Base-by-base conservation (phyloP, 1,140 invertebrate species). In the Globodera rostochiensis region DNA sequence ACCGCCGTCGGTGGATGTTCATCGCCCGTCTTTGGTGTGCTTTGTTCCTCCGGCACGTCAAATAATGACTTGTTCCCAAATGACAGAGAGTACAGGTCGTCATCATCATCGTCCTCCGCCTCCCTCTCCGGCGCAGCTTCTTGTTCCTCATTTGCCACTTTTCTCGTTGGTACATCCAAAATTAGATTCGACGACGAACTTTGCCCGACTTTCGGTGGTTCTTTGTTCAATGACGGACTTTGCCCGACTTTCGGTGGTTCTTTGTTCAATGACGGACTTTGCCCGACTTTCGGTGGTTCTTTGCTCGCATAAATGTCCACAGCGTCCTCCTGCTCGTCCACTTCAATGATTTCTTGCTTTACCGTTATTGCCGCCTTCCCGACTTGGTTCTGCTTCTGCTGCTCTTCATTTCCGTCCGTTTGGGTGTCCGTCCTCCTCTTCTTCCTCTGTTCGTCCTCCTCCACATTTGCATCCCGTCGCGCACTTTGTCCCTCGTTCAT, bases 371-470 rank as follows among this genome's bases (percentile, higher is more conserved):
- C 71, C 47, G 71, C 50, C 71, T 53, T 19, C 5, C 3, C 70
- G 3, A 6, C n/a, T 73, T 73, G 6, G 71, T n/a, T 19, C 71
- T 73, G 36, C 36, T 36, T 47, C 50, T n/a, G 47, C 11, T 47
- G 50, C 19, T 73, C 36, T 36, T 36, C 36, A 36, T 36, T 36
- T 36, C 36, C 36, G 2, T 3, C 71, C 11, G 47, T 49, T 73
- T 73, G 13, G 13, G 11, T n/a, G 13, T 73, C 50, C 5, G 50
- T 53, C 71, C 71, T 11, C 15, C 71, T 73, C 71, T 73, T 73
- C 19, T 73, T 73, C 15, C 13, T 19, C 15, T 53, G 11, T 13
- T 53, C 15, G 15, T 73, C 19, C n/a, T 19, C 71, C 0, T 15
- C 11, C 71, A 0, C 13, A 19, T 73, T 53, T 53, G 13, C 50